Base-by-base conservation (phyloP, 2,797 vertebrate species). In the Enoplosus armatus region DNA sequence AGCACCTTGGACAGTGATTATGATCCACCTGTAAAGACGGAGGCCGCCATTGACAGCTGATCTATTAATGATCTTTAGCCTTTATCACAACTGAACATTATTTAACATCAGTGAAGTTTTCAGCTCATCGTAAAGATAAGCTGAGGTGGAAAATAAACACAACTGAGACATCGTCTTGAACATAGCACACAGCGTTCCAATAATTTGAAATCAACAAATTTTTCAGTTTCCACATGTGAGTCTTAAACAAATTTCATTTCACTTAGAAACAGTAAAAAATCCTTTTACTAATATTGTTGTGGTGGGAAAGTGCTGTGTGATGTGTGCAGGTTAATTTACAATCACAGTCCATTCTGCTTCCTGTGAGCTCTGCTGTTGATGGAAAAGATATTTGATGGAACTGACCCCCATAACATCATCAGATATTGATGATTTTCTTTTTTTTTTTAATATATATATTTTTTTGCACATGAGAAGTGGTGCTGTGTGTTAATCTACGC, bases 401-500 rank as follows among this genome's bases (percentile, higher is more conserved):
- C 27, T 63, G 14, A 59, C 48, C 15, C 24, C 2, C 15, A 51
- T 24, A 12, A 59, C 64, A 55, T 33, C 56, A 59, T 74, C 54
- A 55, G 58, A 45, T 18, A 20, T 0, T 6, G 18, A 18, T 68
- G 14, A 54, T 50, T 77, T 33, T 72, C 27, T 20, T 56, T 24
- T 45, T 47, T 16, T 43, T 14, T 45, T 45, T 1, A n/a, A n/a
- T n/a, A n/a, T n/a, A n/a, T n/a, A n/a, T n/a, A n/a, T n/a, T 43
- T 18, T 43, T 43, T 43, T 43, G 11, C 9, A 37, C 9, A 37
- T 37, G 31, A n/a, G n/a, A n/a, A n/a, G n/a, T n/a, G n/a, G n/a
- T n/a, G n/a, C n/a, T 60, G 45, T 66, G 62, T 50, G 9, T 10
- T 10, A 37, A 55, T 75, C 71, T 66, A 37, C 31, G 24, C 47